A percentile compares a stretch with the other conserved stretches of the same genome.
Conservation (phyloP, 2,797 vertebrate species). For the Chromobotia macracanthus region DNA sequence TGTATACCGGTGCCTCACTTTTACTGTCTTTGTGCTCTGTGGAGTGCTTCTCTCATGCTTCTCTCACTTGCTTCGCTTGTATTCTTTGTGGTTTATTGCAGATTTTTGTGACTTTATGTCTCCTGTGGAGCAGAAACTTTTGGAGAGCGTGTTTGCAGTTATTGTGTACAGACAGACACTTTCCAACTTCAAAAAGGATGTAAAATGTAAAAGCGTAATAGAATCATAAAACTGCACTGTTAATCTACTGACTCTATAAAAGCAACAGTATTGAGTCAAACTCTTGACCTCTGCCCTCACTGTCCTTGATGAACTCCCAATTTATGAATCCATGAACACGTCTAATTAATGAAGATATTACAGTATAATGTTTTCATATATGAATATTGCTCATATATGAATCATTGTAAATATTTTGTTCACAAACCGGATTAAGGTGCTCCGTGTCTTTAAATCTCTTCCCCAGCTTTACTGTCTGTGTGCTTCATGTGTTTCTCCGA, state of each 20-base stretch:
- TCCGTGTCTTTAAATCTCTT: not conserved
- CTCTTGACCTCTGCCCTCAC: not conserved
- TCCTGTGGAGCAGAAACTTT: not conserved
- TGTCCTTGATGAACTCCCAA: not conserved
- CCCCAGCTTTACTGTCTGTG: not conserved
- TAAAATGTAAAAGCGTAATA: no score
- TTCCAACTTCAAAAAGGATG: not conserved
- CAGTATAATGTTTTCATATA: no score
- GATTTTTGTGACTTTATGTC: not conserved
- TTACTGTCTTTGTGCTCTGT: conserved; percentile 9
- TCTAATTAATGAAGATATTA: no score
- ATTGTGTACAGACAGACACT: not conserved
- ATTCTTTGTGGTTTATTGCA: not conserved
- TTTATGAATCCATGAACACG: no score
- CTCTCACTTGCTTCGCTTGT: conserved; percentile 14
- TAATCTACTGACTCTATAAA: not conserved
- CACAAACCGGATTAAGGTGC: no score
- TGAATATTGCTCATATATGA: no score
- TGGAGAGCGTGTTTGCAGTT: not conserved
- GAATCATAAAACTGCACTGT: not conserved
- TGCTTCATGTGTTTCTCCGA: conserved; percentile 2
- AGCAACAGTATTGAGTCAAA: not conserved
- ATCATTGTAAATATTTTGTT: no score
- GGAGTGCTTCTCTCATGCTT: conserved; percentile 1
- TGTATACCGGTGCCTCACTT: conserved; percentile 14